A percentile compares a stretch with the other conserved stretches of the same genome.
Evolutionary conservation across 2,797 vertebrate species (phyloP).

Genomic region (Notamacropus eugenii): DNA sequence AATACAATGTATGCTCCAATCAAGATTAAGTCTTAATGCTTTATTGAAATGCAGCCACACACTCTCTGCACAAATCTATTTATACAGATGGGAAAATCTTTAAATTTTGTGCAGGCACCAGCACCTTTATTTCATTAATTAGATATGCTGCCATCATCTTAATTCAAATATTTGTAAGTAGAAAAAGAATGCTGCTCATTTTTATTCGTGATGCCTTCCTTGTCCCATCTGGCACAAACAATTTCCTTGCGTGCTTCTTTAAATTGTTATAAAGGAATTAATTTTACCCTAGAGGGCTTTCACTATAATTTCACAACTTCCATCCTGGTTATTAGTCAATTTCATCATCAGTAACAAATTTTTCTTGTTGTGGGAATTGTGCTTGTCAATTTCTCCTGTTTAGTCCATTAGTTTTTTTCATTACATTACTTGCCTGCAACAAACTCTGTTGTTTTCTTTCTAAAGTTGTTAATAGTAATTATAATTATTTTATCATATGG

Average conservation of each 20-base stretch:
- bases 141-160: constrained; percentile 53
- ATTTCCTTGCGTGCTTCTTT: constrained; percentile 78
- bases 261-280: constrained; percentile 78
- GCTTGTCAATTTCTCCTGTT: constrained; percentile 70
- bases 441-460: constrained; percentile 59
- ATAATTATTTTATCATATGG: constrained; percentile 66
- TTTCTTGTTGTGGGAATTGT: constrained; percentile 50
- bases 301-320: constrained; percentile 71
- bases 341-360: constrained; percentile 74
- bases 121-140: constrained; percentile 62
- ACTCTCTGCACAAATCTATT: constrained; percentile 47
- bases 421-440: constrained; percentile 57
- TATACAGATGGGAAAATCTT: constrained; percentile 59
- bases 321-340: constrained; percentile 74
- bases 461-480: constrained; percentile 61
- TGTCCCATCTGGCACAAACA: constrained; percentile 74
- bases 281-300: constrained; percentile 75
- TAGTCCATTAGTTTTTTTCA: constrained; percentile 58
- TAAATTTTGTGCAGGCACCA: constrained; percentile 54
- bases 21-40: constrained; percentile 53
- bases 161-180: constrained; percentile 75
- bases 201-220: constrained; percentile 70
- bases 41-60: constrained; percentile 35
- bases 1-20: constrained; percentile 40
- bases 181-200: constrained; percentile 66